Percentiles rank a stretch among this genome's conserved stretches.
Evolutionary conservation across 2,888 invertebrate species (phyloP).

Genomic region (Brachyptera risi): DNA sequence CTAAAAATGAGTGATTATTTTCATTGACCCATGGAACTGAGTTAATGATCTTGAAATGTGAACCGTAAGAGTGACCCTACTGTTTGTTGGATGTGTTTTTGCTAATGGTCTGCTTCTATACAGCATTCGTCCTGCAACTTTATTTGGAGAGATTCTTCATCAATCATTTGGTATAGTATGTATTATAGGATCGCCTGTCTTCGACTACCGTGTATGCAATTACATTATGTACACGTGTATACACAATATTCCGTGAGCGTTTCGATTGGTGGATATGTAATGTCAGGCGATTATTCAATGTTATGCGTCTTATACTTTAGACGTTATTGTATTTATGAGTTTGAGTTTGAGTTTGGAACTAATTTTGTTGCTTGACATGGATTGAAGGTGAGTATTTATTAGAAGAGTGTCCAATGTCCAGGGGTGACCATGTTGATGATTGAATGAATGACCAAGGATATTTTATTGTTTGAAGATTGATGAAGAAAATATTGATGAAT

Average conservation of each 20-base stretch:
- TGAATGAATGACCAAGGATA: too few relatives aligned
- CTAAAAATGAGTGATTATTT: conserved; percentile 6
- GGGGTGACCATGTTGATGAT: conserved; percentile 3
- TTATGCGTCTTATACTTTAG: not conserved
- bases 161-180: not conserved
- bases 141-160: not conserved
- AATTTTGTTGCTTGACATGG: not conserved
- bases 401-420: not conserved
- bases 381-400: not conserved
- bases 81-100: not conserved
- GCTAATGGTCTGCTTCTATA: conserved; percentile 6
- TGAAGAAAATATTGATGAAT: too few relatives aligned
- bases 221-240: not conserved
- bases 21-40: not conserved
- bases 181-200: not conserved
- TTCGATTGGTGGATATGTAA: not conserved
- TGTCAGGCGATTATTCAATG: not conserved
- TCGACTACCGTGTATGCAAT: not conserved
- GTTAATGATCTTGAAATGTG: not conserved
- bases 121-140: not conserved
- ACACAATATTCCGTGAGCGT: not conserved
- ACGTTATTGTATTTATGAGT: not conserved
- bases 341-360: not conserved
- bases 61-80: conserved; percentile 5
- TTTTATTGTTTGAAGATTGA: too few relatives aligned